A percentile compares a stretch with the other conserved stretches of the same genome.
These are phyloP conservation scores for Tursiops truncatus DNA, from an alignment of 2,113 vertebrate genomes.

Conservation along the genomic window DNA sequence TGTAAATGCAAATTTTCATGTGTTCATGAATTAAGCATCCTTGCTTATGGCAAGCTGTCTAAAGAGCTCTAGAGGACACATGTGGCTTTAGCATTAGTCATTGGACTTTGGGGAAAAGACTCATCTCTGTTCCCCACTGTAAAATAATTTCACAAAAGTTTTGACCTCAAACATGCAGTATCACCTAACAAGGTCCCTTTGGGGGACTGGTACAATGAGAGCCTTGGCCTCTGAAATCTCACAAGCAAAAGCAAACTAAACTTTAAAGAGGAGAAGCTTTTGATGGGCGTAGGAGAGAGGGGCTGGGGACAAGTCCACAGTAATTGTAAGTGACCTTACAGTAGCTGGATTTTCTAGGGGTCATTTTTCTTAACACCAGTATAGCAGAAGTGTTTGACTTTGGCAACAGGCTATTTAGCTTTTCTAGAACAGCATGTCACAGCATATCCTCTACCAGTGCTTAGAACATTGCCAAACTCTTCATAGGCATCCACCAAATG, in stretches of 20 bases:
- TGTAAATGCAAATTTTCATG: conserved; percentile 75
- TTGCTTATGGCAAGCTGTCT: conserved; percentile 66
- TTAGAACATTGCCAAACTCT: neutral
- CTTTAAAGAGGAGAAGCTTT: conserved; percentile 61
- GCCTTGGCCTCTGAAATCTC: conserved; percentile 73
- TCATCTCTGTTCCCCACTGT: conserved; percentile 60
- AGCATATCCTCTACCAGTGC: neutral
- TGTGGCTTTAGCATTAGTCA: conserved; percentile 54
- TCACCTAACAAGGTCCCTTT: conserved; percentile 73
- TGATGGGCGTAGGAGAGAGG: accelerated
- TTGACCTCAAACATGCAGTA: conserved; percentile 69
- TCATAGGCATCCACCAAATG: neutral
- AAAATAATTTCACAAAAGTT: conserved; percentile 76
- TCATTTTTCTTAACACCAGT: neutral
- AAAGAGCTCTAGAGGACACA: conserved; percentile 63
- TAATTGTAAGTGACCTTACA: neutral
- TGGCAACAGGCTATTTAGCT: neutral
- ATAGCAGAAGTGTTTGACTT: neutral
- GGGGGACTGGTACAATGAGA: conserved; percentile 21
- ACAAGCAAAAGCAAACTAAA: conserved; percentile 55
- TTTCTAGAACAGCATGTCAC: neutral
- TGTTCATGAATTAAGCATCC: conserved; percentile 74
- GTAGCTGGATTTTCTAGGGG: neutral
- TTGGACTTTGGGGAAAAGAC: conserved; percentile 67
- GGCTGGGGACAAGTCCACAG: neutral